Evolutionary conservation across 2,113 vertebrate genomes (phyloP), one percentile per base, ranked within the genome.

Genomic region (Sturnus vulgaris): DNA sequence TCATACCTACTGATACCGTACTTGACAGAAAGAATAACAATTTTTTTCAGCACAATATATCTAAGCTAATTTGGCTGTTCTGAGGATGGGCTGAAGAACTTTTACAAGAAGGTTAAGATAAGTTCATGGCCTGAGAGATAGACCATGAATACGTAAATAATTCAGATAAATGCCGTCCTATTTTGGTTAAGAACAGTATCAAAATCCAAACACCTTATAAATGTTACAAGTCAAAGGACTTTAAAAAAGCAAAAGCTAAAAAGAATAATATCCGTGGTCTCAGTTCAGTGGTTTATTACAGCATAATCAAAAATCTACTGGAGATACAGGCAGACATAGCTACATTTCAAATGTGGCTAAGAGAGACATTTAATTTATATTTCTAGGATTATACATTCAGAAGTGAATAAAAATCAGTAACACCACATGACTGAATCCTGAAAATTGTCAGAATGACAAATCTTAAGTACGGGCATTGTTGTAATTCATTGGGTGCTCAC

Each of bases 401-500:
- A 91, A 82, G 13, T 9, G 3, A 85, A 19, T 47, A 61, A 61
- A 91, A 80, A 27, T 79, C 37, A 60, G 44, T 28, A 90, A 30
- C 18, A 66, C 8, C 22, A 87, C 73, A 63, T 27, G 16, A 69
- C 14, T 42, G 12, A 88, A 79, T 37, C n/a, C 11, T 63, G 63
- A 65, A 70, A 79, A 39, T 11, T 53, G n/a, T 35, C 61, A 76
- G 2, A n/a, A 49, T n/a, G 40, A 66, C 46, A 78, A 68, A 52
- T 65, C 39, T 31, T 17, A 53, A 64, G n/a, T 15, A 39, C 0
- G 1, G 12, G 14, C 52, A 64, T 3, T 1, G 2, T 0, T 84
- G 68, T 35, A 70, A 81, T 81, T 86, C n/a, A 13, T 2, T 37
- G 11, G 14, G 27, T 49, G 79, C 95, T 97, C 98, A 99, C 99